Base-by-base conservation (phyloP, 2,888 invertebrate species). In the Leucoptera coffeella region DNA sequence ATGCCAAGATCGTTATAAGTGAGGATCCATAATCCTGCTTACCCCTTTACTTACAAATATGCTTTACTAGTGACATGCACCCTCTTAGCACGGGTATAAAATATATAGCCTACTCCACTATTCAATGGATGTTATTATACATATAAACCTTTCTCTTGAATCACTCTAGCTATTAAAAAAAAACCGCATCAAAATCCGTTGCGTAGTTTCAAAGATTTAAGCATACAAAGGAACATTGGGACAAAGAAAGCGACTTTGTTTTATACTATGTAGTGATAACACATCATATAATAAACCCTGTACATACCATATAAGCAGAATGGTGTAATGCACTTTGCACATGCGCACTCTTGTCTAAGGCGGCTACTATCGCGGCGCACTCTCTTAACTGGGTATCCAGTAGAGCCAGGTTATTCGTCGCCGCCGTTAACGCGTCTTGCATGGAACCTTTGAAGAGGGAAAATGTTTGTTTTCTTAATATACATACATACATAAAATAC, bases 381-480 rank as follows among this genome's bases (percentile, higher is more conserved):
- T 74, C 73, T 0, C 62, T 51, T 19, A 78, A 47, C 39, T 77
- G 75, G 4, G 69, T 65, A 39, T 78, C 78, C 11, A 82, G 43
- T 2, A 80, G 43, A 26, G 71, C 72, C 25, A 72, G 43, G 34
- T 56, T 60, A 38, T 67, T 67, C 1, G 57, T 54, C 1, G 69
- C 78, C n/a, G 73, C 71, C 30, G 78, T 72, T 4, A 78, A 40
- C 1, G 75, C 67, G 41, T 76, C 73, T 38, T 75, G 61, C 58
- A 67, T 72, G 2, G 69, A 72, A 4, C 73, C 65, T 67, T 35
- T 0, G 3, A 14, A 29, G 17, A 9, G 17, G 9, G 9, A 17
- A 7, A 9, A 17, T 6, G 17, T 6, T 17, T 17, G 17, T 17
- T n/a, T n/a, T n/a, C n/a, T n/a, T n/a, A n/a, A n/a, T n/a, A n/a